Evolutionary conservation across 2,888 invertebrate species (phyloP).

Genomic region (Apantesis nais): DNA sequence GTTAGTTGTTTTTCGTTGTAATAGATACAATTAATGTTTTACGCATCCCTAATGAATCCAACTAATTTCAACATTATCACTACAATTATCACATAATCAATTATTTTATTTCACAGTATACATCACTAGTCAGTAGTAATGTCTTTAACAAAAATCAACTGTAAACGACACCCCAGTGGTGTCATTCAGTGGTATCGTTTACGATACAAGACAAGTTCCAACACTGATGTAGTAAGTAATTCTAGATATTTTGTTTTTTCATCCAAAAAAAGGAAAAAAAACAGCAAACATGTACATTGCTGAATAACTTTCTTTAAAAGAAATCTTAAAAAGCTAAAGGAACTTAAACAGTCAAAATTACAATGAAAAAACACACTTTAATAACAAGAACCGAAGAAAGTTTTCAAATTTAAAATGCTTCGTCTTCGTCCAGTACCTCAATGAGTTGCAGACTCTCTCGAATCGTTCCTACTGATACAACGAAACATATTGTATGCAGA

Average conservation of each 20-base stretch:
- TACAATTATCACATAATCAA: too few relatives aligned
- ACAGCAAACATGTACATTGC: not conserved
- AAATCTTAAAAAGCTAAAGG: not conserved
- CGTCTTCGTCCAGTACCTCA: constrained; percentile 74
- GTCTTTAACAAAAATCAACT: too few relatives aligned
- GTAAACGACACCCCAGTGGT: too few relatives aligned
- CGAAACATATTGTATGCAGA: constrained; percentile 69
- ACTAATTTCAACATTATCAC: too few relatives aligned
- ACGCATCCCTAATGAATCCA: too few relatives aligned
- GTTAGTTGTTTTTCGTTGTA: too few relatives aligned
- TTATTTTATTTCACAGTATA: too few relatives aligned
- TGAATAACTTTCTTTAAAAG: not conserved
- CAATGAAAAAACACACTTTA: not conserved
- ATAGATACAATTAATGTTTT: too few relatives aligned
- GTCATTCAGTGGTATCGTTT: too few relatives aligned
- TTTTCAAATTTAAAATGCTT: constrained; percentile 38
- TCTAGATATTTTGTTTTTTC: not conserved
- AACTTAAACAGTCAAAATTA: not conserved
- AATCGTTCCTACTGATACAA: constrained; percentile 71
- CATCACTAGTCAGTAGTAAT: too few relatives aligned
- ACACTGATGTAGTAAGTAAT: not conserved
- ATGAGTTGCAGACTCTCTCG: constrained; percentile 70
- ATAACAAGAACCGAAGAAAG: constrained; percentile 6
- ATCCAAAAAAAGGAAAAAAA: not conserved
- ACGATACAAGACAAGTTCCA: too few relatives aligned